phyloP scores from a whole-genome alignment of 1,140 invertebrate species.

The Dryas iulia region DNA sequence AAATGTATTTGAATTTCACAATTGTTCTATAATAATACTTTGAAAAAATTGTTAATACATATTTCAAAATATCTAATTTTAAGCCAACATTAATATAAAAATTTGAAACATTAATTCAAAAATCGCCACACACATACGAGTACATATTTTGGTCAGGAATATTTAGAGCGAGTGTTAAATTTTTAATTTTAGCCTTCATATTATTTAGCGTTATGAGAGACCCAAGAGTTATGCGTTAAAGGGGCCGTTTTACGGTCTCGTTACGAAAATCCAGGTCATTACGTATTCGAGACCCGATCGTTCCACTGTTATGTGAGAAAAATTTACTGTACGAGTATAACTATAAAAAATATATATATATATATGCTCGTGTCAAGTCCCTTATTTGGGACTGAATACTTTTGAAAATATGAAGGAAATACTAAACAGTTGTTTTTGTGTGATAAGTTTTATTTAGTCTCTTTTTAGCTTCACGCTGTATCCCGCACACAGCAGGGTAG shows the following conservation, averaged over 20 bases:
- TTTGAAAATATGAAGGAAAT: no score
- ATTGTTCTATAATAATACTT: no score
- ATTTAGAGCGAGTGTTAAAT: not conserved
- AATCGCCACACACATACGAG: not conserved
- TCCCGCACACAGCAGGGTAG: no score
- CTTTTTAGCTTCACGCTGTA: no score
- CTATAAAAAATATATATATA: not conserved
- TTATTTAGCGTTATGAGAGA: not conserved
- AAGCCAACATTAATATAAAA: not conserved
- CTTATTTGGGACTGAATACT: no score
- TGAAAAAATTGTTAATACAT: no score
- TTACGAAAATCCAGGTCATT: conserved; percentile 6
- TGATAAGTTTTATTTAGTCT: no score
- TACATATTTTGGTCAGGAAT: not conserved
- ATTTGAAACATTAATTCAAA: not conserved
- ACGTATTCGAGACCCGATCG: conserved; percentile 5
- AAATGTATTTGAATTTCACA: no score
- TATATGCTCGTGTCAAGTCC: not conserved
- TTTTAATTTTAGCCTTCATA: conserved; percentile 1
- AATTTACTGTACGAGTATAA: not conserved
- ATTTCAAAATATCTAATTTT: no score
- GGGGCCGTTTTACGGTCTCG: not conserved
- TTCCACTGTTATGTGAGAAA: not conserved
- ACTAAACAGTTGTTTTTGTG: no score
- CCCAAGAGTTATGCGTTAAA: not conserved